A percentile compares a stretch with the other conserved stretches of the same genome.
phyloP scores from a whole-genome alignment of 2,797 vertebrate species.

The Acipenser transmontanus region DNA sequence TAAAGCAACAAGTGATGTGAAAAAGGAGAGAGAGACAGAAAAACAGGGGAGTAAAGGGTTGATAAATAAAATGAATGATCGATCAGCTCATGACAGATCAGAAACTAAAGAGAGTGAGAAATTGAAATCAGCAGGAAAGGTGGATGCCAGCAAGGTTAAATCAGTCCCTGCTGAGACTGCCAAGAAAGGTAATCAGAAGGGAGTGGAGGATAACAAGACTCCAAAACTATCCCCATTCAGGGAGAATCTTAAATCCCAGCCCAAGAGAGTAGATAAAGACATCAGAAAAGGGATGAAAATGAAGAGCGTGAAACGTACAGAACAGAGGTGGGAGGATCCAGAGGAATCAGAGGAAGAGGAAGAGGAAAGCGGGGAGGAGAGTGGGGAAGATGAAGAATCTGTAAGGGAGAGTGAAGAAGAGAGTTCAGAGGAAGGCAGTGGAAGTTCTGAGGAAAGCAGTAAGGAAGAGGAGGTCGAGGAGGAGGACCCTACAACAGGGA shows the following conservation, averaged over 20 bases:
- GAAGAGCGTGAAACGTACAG: background rate
- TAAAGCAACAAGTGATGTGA: constrained; percentile 11
- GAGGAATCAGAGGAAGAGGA: constrained; percentile 16
- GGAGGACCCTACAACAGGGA: constrained; percentile 10
- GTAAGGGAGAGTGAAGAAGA: constrained; percentile 28
- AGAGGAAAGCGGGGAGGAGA: constrained; percentile 28
- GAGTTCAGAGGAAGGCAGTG: constrained; percentile 27
- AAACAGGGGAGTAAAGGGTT: constrained; percentile 1
- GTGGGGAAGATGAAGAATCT: constrained; percentile 39
- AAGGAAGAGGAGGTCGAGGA: constrained; percentile 29
- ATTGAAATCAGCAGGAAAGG: background rate
- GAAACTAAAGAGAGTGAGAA: background rate
- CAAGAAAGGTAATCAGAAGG: background rate
- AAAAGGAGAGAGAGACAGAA: constrained; percentile 14
- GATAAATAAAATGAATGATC: background rate
- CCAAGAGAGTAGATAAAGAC: background rate
- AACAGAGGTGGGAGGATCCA: background rate
- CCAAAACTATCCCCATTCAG: background rate
- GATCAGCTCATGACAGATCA: background rate
- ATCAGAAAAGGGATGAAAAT: background rate
- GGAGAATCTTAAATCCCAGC: background rate
- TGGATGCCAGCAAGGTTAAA: background rate
- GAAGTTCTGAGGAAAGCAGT: constrained; percentile 31
- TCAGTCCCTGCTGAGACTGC: background rate
- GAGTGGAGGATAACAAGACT: background rate